Base-by-base conservation (phyloP, 2,888 invertebrate genomes). In the Aporophyla lueneburgensis region DNA sequence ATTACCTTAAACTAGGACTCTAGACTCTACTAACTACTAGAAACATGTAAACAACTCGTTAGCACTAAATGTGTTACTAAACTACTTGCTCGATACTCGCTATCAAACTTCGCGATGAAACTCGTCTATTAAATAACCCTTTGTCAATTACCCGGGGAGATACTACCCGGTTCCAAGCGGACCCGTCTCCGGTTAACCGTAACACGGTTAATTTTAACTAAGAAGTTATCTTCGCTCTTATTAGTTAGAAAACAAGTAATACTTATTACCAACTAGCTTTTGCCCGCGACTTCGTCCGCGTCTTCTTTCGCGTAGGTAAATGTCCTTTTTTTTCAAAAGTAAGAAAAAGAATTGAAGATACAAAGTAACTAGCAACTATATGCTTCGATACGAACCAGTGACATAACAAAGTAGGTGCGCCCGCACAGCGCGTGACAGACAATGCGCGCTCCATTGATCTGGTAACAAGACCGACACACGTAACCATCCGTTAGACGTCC, bases 321-420 rank as follows among this genome's bases (percentile, higher is more conserved):
- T 33, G 33, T 33, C 33, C n/a, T n/a, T n/a, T n/a, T n/a, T n/a
- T n/a, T n/a, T n/a, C n/a, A n/a, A n/a, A n/a, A n/a, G n/a, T n/a
- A 69, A 10, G 10, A 49, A 19, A 69, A 19, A 69, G 1, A 12
- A 19, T 19, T 21, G 14, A 19, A 61, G 27, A 10, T 9, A 40
- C 16, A 14, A 49, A 27, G 5, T 5, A 46, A 2, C 46, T 16
- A 1, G 16, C 10, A 49, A 27, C n/a, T 62, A 24, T 7, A 4
- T 6, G 27, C 33, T 58, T 19, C 80, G 43, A 19, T 4, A 40
- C 16, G 33, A 24, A 19, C 0, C 27, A 51, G 54, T 80, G 78
- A 83, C 66, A 83, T 83, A 80, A 80, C 61, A 0, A 0, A 2
- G 24, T 1, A 83, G 80, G 80, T 71, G 80, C 80, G 80, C 66